Evolutionary conservation across 2,113 vertebrate species (phyloP).

Genomic region (Gambusia affinis): DNA sequence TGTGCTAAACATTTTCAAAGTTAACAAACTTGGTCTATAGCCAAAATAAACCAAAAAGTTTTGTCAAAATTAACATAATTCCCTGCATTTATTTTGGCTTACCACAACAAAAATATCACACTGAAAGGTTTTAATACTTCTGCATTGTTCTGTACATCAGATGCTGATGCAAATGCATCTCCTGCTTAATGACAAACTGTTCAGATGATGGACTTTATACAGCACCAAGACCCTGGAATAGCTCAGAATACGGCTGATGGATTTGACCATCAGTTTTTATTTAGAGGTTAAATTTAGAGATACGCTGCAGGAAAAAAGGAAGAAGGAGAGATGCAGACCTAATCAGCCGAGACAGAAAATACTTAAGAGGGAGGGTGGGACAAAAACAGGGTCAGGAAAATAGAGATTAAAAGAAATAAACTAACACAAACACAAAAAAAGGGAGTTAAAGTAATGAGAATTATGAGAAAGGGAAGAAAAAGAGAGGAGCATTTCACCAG

Average conservation of each 20-base stretch:
- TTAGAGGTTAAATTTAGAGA: slow-evolving; percentile 30
- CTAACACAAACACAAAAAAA: not conserved
- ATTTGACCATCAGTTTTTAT: slow-evolving; percentile 18
- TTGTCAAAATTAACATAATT: too few species aligned
- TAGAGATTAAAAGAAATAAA: not conserved
- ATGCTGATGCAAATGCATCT: not conserved
- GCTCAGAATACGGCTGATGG: not conserved
- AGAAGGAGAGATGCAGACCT: not conserved
- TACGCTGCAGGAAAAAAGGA: not conserved
- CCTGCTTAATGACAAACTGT: not conserved
- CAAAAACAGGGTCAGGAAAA: not conserved
- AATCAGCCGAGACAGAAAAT: not conserved
- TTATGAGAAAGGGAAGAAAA: not conserved
- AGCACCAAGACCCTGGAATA: slow-evolving; percentile 19
- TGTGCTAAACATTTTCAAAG: too few species aligned
- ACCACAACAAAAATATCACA: not conserved
- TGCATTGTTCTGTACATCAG: not conserved
- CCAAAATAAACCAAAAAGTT: too few species aligned
- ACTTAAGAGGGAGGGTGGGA: not conserved
- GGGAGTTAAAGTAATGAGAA: not conserved
- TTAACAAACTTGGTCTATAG: too few species aligned
- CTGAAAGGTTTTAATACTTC: not conserved
- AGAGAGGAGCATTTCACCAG: not conserved
- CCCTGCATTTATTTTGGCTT: too few species aligned
- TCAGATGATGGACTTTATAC: not conserved